These are phyloP conservation scores for Hylyphantes graminicola DNA, from an alignment of 1,140 invertebrate species.

Conservation along the genomic window DNA sequence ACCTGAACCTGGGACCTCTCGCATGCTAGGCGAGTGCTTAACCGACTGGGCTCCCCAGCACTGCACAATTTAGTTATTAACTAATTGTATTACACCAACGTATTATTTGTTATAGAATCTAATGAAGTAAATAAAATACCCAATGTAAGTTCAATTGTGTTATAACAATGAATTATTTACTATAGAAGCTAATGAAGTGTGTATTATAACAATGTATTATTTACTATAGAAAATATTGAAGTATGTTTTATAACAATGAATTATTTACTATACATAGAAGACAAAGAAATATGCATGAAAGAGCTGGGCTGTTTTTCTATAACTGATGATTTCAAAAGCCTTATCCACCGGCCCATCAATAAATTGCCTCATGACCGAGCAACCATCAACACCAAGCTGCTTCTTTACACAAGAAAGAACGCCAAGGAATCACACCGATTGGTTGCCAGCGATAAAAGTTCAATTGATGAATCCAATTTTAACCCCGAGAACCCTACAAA, in stretches of 20 bases:
- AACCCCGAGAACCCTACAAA: constrained; percentile 76
- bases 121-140: no score
- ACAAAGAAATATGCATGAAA: constrained; percentile 51
- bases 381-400: constrained; percentile 83
- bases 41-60: no score
- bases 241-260: background rate
- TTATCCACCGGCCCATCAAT: constrained; percentile 83
- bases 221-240: no score
- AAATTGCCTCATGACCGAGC: constrained; percentile 82
- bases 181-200: no score
- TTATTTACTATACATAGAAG: background rate
- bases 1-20: no score
- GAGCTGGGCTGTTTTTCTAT: constrained; percentile 68
- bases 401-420: constrained; percentile 74
- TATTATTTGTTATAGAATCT: no score
- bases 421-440: constrained; percentile 35
- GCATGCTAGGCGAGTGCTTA: no score
- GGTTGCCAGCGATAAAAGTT: constrained; percentile 36
- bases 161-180: background rate
- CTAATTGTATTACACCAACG: no score
- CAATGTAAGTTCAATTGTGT: no score
- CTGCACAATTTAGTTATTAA: no score
- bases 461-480: constrained; percentile 76
- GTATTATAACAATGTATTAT: no score
- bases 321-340: constrained; percentile 82